These are phyloP conservation scores for Agonopterix subpropinquella DNA, from an alignment of 2,888 invertebrate genomes.

Conservation along the genomic window DNA sequence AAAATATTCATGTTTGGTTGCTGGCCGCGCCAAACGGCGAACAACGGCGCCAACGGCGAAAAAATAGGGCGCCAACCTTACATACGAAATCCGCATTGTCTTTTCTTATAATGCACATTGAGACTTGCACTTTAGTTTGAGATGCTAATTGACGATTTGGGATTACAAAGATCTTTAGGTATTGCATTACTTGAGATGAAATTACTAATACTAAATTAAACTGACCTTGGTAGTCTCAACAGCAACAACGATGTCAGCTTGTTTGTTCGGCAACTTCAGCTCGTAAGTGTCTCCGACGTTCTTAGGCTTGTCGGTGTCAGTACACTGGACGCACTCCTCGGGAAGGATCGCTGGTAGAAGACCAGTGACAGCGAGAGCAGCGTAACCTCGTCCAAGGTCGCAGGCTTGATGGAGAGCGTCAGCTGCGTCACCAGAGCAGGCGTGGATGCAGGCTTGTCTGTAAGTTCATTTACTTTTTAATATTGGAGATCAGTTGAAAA, in stretches of 20 bases:
- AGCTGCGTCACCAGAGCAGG: slow-evolving; percentile 48
- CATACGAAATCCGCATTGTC: too few species aligned
- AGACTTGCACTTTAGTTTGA: too few species aligned
- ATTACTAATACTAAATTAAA: not conserved
- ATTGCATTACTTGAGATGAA: too few species aligned
- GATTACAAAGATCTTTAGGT: too few species aligned
- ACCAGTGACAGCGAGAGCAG: slow-evolving; percentile 74
- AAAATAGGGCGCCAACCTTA: too few species aligned
- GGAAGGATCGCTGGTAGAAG: slow-evolving; percentile 80
- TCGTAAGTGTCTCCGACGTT: slow-evolving; percentile 78
- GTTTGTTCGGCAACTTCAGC: slow-evolving; percentile 80
- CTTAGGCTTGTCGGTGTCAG: slow-evolving; percentile 52
- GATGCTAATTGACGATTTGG: too few species aligned
- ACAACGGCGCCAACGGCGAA: too few species aligned
- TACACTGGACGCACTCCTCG: slow-evolving; percentile 76
- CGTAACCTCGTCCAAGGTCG: slow-evolving; percentile 81
- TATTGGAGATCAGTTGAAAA: too few species aligned
- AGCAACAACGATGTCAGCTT: slow-evolving; percentile 88
- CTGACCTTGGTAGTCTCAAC: slow-evolving; percentile 77
- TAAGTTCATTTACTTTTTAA: slow-evolving; percentile 10
- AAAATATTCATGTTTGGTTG: too few species aligned
- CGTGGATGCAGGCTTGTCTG: slow-evolving; percentile 85
- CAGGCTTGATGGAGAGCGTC: slow-evolving; percentile 77
- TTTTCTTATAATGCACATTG: too few species aligned
- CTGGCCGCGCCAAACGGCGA: too few species aligned